Conservation (phyloP, 2,888 invertebrate genomes). For the Vanessa cardui region DNA sequence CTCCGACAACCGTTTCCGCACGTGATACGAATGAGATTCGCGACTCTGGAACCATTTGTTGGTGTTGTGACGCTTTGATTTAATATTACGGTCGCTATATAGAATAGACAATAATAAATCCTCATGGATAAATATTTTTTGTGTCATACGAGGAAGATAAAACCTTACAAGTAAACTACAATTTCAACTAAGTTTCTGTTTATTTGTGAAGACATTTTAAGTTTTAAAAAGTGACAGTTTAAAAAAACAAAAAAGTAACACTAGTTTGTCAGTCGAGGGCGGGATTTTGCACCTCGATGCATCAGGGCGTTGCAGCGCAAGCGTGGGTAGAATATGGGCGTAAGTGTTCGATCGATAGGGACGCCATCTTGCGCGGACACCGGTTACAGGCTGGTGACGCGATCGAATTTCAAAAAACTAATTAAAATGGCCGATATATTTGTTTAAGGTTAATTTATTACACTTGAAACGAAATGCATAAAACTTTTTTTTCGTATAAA, state of each 20-base stretch:
- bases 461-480: neutral
- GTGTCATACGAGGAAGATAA: conserved; percentile 6
- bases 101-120: conserved; percentile 29
- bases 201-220: conserved; percentile 3
- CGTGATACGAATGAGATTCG: conserved; percentile 59
- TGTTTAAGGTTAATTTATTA: conserved; percentile 3
- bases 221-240: conserved; percentile 13
- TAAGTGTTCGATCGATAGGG: conserved; percentile 70
- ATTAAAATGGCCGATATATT: conserved; percentile 28
- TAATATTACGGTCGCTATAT: conserved; percentile 34
- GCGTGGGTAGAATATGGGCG: conserved; percentile 73
- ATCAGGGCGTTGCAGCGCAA: conserved; percentile 72
- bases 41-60: conserved; percentile 54
- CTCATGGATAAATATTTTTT: conserved; percentile 13
- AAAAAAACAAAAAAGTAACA: conserved; percentile 25
- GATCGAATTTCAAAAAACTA: conserved; percentile 40
- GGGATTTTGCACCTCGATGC: conserved; percentile 43
- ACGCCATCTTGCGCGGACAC: conserved; percentile 76
- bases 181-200: neutral
- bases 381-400: conserved; percentile 51
- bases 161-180: neutral
- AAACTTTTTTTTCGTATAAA: neutral
- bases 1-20: conserved; percentile 46
- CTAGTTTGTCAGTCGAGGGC: conserved; percentile 36
- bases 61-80: conserved; percentile 46